Evolutionary conservation across 2,888 invertebrate species (phyloP).

Genomic region (Conistra vaccinii): DNA sequence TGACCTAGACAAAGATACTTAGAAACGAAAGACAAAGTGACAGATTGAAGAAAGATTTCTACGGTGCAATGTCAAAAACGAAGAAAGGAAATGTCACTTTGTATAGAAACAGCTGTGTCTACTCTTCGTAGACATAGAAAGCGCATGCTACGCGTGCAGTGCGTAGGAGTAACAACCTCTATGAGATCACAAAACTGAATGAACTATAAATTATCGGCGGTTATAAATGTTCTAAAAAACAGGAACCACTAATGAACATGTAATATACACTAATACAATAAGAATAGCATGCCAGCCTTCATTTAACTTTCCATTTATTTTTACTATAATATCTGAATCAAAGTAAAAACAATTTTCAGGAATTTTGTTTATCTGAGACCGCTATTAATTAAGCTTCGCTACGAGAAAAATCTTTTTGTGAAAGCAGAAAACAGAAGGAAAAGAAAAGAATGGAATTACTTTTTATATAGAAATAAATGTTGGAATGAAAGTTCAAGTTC

Average conservation of each 20-base stretch:
- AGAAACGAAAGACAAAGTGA: too few relatives aligned
- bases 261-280: conserved; percentile 1
- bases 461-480: not conserved
- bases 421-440: not conserved
- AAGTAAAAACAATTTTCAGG: conserved; percentile 16
- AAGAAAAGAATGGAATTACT: not conserved
- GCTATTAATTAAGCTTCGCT: conserved; percentile 13
- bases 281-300: not conserved
- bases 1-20: too few relatives aligned
- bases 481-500: not conserved
- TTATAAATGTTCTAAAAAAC: conserved; percentile 32
- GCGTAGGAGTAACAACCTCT: conserved; percentile 23
- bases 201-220: conserved; percentile 25
- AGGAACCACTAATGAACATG: conserved; percentile 33
- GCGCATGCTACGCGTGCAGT: too few relatives aligned
- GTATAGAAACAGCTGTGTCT: too few relatives aligned
- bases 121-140: too few relatives aligned
- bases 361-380: conserved; percentile 30
- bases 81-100: too few relatives aligned
- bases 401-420: not conserved
- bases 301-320: conserved; percentile 15
- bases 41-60: too few relatives aligned
- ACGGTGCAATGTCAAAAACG: too few relatives aligned
- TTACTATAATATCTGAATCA: conserved; percentile 1
- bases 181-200: conserved; percentile 29